phyloP scores from a whole-genome alignment of 2,888 invertebrate species.

The Sepioteuthis lessoniana region DNA sequence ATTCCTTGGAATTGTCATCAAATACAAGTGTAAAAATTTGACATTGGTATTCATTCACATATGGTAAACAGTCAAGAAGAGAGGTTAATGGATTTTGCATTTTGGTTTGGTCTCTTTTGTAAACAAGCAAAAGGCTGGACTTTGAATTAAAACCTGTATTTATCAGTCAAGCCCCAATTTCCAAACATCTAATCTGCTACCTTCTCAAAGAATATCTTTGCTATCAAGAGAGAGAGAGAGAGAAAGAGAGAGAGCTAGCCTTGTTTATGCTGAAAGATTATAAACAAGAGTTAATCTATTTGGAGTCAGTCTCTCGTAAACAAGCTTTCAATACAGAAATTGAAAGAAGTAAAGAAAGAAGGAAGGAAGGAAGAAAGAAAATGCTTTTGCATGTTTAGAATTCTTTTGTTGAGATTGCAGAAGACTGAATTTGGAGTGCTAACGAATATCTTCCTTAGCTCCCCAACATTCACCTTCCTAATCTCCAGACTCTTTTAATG shows the following conservation, averaged over 20 bases:
- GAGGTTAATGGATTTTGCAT: neutral
- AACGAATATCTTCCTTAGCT: no score
- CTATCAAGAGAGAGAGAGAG: neutral
- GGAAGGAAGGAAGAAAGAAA: no score
- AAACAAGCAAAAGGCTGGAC: neutral
- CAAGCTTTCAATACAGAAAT: neutral
- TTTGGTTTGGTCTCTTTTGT: slow-evolving; percentile 17
- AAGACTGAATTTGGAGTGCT: no score
- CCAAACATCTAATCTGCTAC: neutral
- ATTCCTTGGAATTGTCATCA: neutral
- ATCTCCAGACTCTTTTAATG: no score
- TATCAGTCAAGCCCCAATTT: neutral
- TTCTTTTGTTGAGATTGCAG: no score
- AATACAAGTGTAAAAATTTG: slow-evolving; percentile 23
- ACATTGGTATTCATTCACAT: neutral
- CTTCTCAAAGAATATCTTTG: neutral
- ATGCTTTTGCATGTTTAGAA: no score
- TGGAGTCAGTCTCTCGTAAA: slow-evolving; percentile 33
- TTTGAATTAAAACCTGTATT: slow-evolving; percentile 24
- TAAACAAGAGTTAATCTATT: neutral
- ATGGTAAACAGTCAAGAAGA: neutral
- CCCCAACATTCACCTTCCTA: no score
- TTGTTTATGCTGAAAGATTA: slow-evolving; percentile 8
- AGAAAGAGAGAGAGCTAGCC: neutral
- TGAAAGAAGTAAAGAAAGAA: neutral